Base-by-base conservation (phyloP, 2,888 invertebrate species). In the Macrophya annulata region DNA sequence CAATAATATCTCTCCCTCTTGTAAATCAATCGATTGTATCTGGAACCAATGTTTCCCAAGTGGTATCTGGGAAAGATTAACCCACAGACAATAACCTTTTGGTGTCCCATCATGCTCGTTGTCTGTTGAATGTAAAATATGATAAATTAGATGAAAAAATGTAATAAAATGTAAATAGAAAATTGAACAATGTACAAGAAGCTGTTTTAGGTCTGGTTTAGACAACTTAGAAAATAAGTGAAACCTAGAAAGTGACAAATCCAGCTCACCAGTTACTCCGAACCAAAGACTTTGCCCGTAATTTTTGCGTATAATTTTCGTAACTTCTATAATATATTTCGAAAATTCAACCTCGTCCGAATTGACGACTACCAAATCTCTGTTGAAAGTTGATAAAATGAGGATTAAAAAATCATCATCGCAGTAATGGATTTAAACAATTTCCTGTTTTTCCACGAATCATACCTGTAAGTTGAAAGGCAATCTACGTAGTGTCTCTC, bases 1-100 rank as follows among this genome's bases (percentile, higher is more conserved):
- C 37, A 91, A 65, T 43, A 88, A 86, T 72, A 90, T 87, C 85
- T 90, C 89, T 21, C 86, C 84, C 4, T 87, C 86, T 65, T 87
- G 85, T 43, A 90, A 87, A 81, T 86, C 88, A 4, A 92, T 84
- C 4, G 90, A 89, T 82, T 85, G 85, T 43, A 91, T 87, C 89
- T 90, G 90, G 55, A 91, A 91, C 91, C 92, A 91, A 85, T 92
- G 90, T 86, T 87, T 91, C 15, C 91, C 92, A 25, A 92, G 85
- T 48, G 90, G 88, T 51, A 90, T 84, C 83, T 88, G 84, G 21
- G 89, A 87, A 31, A 92, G 85, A 81, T 88, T 86, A 4, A 89
- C 89, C 91, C 91, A 92, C 37, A 92, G 85, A 43, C 87, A 89
- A 48, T 89, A 90, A 31, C 86, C 87, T 72, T 85, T 77, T 59